phyloP scores from a whole-genome alignment of 2,113 vertebrate genomes.

The Corythaeola cristata region DNA sequence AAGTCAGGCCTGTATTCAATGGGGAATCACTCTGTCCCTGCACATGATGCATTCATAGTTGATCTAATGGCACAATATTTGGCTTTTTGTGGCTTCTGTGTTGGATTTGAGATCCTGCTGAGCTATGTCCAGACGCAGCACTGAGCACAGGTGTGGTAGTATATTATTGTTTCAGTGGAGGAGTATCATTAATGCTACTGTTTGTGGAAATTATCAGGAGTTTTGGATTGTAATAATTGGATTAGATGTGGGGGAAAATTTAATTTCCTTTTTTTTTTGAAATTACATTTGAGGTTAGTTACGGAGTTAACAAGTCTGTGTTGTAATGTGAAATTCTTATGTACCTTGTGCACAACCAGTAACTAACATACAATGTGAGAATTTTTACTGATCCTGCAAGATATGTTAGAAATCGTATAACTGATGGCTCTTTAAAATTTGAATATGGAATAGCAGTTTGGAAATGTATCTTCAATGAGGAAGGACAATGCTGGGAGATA shows the following conservation, averaged over 20 bases:
- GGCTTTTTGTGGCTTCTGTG: background rate
- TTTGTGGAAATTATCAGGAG: background rate
- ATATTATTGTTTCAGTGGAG: background rate
- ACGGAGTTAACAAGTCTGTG: background rate
- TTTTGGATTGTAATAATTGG: background rate
- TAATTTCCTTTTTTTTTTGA: background rate
- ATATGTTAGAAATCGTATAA: background rate
- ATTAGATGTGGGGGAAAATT: too few species aligned
- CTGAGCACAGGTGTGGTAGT: background rate
- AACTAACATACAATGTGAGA: background rate
- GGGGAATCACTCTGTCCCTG: background rate
- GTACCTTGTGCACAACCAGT: background rate
- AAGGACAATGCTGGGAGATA: background rate
- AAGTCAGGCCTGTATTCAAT: accelerated
- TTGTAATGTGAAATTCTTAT: background rate
- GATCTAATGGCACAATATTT: accelerated
- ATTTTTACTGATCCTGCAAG: background rate
- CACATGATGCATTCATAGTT: accelerated
- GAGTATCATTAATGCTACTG: background rate
- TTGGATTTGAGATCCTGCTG: background rate
- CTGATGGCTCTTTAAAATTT: background rate
- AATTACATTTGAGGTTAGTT: background rate
- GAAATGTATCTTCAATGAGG: background rate
- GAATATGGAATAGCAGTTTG: background rate
- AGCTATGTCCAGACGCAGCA: background rate